A percentile compares a stretch with the other conserved stretches of the same genome.
Evolutionary conservation across 1,140 invertebrate species (phyloP).

Genomic region (Gryllus bimaculatus): DNA sequence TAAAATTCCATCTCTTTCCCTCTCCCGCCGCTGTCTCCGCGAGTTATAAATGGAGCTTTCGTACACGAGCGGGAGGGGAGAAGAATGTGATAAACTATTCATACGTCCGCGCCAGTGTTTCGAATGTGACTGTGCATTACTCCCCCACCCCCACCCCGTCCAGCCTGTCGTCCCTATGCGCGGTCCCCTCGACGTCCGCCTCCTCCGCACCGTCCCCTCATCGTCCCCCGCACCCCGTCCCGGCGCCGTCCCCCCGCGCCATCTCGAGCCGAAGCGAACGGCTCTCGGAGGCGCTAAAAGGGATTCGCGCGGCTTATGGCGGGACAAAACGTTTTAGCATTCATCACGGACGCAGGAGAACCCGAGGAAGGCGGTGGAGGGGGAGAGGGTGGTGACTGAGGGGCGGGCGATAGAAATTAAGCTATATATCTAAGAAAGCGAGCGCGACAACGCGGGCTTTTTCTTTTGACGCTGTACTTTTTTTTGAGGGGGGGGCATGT

Average conservation of each 20-base stretch:
- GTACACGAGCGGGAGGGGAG: not conserved
- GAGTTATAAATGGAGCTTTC: not conserved
- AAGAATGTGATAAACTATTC: not conserved
- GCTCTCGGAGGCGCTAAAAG: not conserved
- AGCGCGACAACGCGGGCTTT: too few relatives aligned
- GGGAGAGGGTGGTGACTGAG: not conserved
- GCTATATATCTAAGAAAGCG: too few relatives aligned
- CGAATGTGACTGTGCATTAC: not conserved
- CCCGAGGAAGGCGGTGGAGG: not conserved
- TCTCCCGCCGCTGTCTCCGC: not conserved
- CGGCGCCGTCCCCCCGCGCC: not conserved
- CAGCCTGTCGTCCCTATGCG: not conserved
- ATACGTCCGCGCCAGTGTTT: not conserved
- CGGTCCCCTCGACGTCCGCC: not conserved
- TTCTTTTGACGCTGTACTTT: too few relatives aligned
- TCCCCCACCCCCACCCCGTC: not conserved
- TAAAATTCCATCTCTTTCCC: not conserved
- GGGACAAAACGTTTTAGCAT: not conserved
- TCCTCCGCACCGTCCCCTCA: too few relatives aligned
- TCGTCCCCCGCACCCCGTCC: not conserved
- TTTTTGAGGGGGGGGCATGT: too few relatives aligned
- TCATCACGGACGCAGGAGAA: not conserved
- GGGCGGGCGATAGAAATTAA: not conserved
- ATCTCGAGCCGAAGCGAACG: not conserved
- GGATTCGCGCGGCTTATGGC: not conserved